Percentiles rank a stretch among this genome's conserved stretches.
phyloP scores from a whole-genome alignment of 2,888 invertebrate genomes.

The Lacanobia oleracea region DNA sequence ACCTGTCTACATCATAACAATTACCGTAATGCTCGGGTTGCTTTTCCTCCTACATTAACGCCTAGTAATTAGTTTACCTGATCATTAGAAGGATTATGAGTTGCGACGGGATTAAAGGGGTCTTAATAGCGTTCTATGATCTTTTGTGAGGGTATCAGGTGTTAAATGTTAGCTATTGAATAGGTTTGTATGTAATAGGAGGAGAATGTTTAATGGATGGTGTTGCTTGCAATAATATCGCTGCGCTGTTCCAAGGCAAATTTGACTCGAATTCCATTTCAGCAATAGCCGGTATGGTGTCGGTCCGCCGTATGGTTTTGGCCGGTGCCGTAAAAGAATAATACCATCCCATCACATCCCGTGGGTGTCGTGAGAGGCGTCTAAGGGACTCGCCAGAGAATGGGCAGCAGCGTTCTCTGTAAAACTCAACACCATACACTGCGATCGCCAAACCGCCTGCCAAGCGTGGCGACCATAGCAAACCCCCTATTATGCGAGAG shows the following conservation, averaged over 20 bases:
- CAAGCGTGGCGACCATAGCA: no score
- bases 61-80: slow-evolving; percentile 66
- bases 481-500: no score
- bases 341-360: no score
- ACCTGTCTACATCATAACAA: slow-evolving; percentile 61
- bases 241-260: background rate
- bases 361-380: no score
- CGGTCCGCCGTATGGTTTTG: no score
- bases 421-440: no score
- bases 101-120: slow-evolving; percentile 54
- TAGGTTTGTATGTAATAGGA: background rate
- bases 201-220: background rate
- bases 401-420: no score
- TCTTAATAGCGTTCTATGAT: slow-evolving; percentile 16
- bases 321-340: no score
- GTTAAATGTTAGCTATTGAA: slow-evolving; percentile 12
- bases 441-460: no score
- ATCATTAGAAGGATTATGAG: slow-evolving; percentile 64
- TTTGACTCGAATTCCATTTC: no score
- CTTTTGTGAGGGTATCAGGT: slow-evolving; percentile 10
- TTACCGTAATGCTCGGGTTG: slow-evolving; percentile 57
- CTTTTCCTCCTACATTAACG: slow-evolving; percentile 57
- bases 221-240: background rate
- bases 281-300: no score
- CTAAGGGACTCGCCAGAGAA: no score